A percentile compares a stretch with the other conserved stretches of the same genome.
These are phyloP conservation scores for Chaetorhynchus papuensis DNA, from an alignment of 2,113 vertebrate species.

Conservation along the genomic window DNA sequence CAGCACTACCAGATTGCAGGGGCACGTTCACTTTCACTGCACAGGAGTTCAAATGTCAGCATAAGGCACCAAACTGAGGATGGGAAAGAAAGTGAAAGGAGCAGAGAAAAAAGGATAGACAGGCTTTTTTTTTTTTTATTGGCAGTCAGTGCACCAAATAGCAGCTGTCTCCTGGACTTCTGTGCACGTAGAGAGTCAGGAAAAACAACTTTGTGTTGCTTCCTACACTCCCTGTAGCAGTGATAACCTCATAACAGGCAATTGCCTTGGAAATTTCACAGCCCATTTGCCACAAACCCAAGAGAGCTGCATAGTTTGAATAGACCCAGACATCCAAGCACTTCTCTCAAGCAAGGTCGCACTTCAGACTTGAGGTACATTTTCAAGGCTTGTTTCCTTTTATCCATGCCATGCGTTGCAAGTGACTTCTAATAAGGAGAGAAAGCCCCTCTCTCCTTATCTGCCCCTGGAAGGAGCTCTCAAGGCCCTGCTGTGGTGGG, in stretches of 20 bases:
- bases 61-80: not conserved
- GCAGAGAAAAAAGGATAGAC: not conserved
- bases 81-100: not conserved
- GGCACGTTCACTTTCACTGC: not conserved
- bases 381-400: not conserved
- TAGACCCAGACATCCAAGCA: not conserved
- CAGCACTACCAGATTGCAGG: not conserved
- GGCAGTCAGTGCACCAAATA: not conserved
- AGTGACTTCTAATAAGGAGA: not conserved
- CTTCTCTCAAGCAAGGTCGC: not conserved
- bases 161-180: not conserved
- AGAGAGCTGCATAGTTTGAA: not conserved
- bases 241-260: not conserved
- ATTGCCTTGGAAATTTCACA: not conserved
- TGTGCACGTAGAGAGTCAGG: not conserved
- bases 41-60: not conserved
- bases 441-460: not conserved
- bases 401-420: not conserved
- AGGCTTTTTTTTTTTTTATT: not conserved
- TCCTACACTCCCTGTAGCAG: not conserved
- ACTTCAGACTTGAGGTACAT: not conserved
- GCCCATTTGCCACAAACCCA: not conserved
- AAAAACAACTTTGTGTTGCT: not conserved
- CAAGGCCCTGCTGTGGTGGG: not conserved
- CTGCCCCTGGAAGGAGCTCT: not conserved